Evolutionary conservation across 2,797 vertebrate species (phyloP).

Genomic region (Calcarius lapponicus): DNA sequence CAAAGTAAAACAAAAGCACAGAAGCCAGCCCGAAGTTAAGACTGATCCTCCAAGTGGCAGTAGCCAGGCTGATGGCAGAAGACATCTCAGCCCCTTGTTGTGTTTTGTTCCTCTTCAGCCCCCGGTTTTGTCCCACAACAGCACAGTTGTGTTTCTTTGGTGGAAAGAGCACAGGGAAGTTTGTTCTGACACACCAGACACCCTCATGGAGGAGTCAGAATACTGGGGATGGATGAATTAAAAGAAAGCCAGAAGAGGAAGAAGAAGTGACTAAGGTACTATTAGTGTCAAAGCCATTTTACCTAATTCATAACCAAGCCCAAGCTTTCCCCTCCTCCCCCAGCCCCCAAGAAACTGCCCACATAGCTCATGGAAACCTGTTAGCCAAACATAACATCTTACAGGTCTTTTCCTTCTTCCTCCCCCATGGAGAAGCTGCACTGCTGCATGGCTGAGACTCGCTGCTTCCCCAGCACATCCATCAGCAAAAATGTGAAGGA

Average conservation of each 20-base stretch:
- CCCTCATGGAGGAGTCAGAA: background rate
- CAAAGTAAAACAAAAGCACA: background rate
- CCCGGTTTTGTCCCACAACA: background rate
- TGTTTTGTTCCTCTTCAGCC: background rate
- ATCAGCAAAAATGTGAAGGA: background rate
- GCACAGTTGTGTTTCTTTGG: background rate
- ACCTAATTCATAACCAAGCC: background rate
- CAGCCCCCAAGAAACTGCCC: background rate
- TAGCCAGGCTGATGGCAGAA: background rate
- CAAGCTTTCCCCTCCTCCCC: background rate
- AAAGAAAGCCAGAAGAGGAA: background rate
- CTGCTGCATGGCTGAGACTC: background rate
- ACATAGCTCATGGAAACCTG: accelerated
- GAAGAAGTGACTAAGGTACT: background rate
- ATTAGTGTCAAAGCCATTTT: background rate
- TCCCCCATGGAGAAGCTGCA: accelerated
- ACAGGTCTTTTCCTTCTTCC: background rate
- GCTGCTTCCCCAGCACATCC: background rate
- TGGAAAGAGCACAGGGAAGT: background rate
- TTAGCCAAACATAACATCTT: background rate
- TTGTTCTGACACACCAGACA: background rate
- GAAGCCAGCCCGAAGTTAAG: background rate
- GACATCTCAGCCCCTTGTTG: background rate
- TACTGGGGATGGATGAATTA: background rate
- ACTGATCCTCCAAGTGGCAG: background rate